Evolutionary conservation across 1,140 invertebrate genomes (phyloP), one percentile per base, ranked within the genome.

Genomic region (Ctenoplectra terminalis): DNA sequence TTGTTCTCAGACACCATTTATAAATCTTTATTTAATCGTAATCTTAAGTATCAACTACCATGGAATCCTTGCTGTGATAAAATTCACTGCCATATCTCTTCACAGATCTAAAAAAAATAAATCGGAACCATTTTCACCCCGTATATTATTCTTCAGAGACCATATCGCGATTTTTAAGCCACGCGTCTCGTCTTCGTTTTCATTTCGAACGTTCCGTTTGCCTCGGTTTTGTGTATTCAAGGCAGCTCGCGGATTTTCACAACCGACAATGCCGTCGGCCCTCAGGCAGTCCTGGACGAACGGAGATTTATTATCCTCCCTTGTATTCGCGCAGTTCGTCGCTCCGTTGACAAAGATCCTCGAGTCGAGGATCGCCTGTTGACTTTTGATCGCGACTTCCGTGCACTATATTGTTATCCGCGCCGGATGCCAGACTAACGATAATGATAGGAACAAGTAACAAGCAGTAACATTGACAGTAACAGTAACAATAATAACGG

Each of bases 391-490:
- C 64, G 34, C 37, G 52, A 52, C 31, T 56, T 56, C 13, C 29
- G 52, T 52, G 43, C 82, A 76, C 46, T 81, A 81, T 83, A 88
- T 86, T 88, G 84, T 85, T 90, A 89, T 72, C 46, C 70, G 63
- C 58, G 72, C 80, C 78, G 76, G 72, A 84, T 81, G 83, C 74
- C 78, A 87, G 80, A 90, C 83, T 91, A 90, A 91, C 86, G 86
- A 89, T 82, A 87, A 87, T 81, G 82, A 87, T 90, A 90, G 86
- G 81, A 85, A 80, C 75, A 88, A 75, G 43, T 83, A 88, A 76
- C 46, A 77, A 70, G 69, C 23, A 78, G 29, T 87, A 84, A 87
- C 69, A 87, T 13, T 46, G 73, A 85, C 61, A 85, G 64, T 85
- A 88, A 88, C 73, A 74, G 50, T 85, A 87, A 64, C 46, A 87